A percentile compares a stretch with the other conserved stretches of the same genome.
These are phyloP conservation scores for Stenolophus ochropezus DNA, from an alignment of 2,888 invertebrate species.

Conservation along the genomic window DNA sequence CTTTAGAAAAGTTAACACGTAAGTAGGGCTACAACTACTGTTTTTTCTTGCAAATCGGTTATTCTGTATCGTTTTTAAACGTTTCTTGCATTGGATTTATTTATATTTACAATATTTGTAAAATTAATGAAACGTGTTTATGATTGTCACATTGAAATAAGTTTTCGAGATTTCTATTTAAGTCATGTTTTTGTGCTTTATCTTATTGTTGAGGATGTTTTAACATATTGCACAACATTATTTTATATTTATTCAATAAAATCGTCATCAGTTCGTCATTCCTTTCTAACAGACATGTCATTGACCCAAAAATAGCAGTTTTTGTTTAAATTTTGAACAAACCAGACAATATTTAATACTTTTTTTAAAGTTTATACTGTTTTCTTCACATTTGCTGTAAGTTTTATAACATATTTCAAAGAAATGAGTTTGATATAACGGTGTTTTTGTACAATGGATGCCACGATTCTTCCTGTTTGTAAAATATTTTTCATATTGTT, in stretches of 20 bases:
- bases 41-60: conserved; percentile 4
- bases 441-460: neutral
- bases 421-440: neutral
- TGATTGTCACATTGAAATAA: conserved; percentile 7
- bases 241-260: conserved; percentile 11
- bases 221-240: conserved; percentile 14
- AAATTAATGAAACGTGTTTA: conserved; percentile 48
- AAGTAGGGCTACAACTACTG: conserved; percentile 66
- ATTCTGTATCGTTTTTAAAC: neutral
- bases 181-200: neutral
- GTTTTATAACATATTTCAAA: neutral
- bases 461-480: neutral
- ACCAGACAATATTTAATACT: neutral
- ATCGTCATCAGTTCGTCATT: conserved; percentile 46
- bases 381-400: neutral
- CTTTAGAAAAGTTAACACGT: conserved; percentile 73
- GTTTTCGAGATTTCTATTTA: neutral
- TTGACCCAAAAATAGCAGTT: conserved; percentile 52
- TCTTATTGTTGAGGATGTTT: neutral
- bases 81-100: neutral
- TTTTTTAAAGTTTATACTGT: neutral
- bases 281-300: conserved; percentile 55
- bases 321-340: conserved; percentile 27
- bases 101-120: neutral
- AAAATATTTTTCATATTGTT: conserved; percentile 63